These are phyloP conservation scores for Limosa lapponica DNA, from an alignment of 2,797 vertebrate genomes.

Conservation along the genomic window DNA sequence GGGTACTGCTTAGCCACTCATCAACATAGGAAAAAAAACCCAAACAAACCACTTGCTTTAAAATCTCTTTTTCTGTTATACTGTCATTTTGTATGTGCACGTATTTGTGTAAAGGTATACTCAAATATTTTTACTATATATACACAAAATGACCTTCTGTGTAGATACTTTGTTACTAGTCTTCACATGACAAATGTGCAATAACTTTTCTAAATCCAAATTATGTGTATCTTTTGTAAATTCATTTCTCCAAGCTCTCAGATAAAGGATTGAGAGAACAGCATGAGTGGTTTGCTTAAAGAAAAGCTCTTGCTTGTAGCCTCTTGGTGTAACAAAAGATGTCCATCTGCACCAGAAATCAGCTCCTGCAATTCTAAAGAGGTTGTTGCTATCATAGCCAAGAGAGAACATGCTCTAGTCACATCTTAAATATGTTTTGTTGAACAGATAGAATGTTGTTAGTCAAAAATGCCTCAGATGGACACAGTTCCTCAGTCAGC, in stretches of 20 bases:
- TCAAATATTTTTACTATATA: neutral
- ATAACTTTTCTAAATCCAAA: neutral
- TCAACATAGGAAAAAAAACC: rapidly evolving
- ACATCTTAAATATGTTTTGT: neutral
- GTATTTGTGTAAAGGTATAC: neutral
- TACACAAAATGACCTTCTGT: neutral
- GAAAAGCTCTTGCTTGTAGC: neutral
- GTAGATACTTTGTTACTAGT: neutral
- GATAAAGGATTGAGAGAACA: neutral
- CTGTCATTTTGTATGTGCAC: neutral
- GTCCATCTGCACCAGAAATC: neutral
- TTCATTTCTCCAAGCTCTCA: neutral
- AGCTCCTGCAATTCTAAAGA: neutral
- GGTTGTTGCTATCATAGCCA: neutral
- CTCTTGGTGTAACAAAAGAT: rapidly evolving
- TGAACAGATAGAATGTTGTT: neutral
- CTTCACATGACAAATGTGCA: neutral
- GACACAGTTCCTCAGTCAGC: neutral
- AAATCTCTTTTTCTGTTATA: neutral
- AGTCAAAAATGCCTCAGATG: neutral
- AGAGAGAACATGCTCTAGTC: neutral
- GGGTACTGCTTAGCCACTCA: neutral
- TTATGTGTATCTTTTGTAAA: neutral
- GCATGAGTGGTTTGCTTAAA: neutral
- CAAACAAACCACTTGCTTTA: neutral